Evolutionary conservation across 2,113 vertebrate species (phyloP), one percentile per base, ranked within the genome.

Genomic region (Centropus bengalensis): DNA sequence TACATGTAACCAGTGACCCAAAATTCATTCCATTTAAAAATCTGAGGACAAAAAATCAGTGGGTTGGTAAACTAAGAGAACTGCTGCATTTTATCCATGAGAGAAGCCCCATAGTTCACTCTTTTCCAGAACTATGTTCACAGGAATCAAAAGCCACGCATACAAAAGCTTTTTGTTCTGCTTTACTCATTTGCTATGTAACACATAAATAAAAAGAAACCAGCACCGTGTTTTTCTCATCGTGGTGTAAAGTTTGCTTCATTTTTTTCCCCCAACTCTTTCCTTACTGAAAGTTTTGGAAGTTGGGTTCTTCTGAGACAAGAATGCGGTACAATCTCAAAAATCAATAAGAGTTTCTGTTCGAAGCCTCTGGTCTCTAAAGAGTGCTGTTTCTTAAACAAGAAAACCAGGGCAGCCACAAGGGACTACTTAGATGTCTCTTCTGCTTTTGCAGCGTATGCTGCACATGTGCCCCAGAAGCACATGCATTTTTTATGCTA

Each of bases 401-500:
- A 59, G 68, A 82, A 79, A 89, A 94, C 86, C 1, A 93, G 63
- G 44, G 76, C 51, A 20, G 74, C 82, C 91, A 94, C 94, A 91
- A 89, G 58, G 89, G 96, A 95, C 71, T 92, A 95, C 94, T 96
- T 93, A 96, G 87, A 94, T 81, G 69, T 83, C 92, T 96, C 86
- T 79, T 89, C 94, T 95, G 87, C 95, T 97, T 88, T 77, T 96
- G 94, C 91, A 89, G 91, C 88, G 36, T 89, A 89, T 42, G 89
- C 88, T 94, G 93, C 94, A 95, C 91, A 91, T 23, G 91, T 84
- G 93, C 95, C 96, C 83, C 96, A 95, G 77, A 96, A 83, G 92
- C 59, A 54, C 98, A 98, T 98, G 94, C 88, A 98, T 98, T 97
- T 98, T 98, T 98, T 82, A 98, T 98, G 96, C 60, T n/a, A 83